Evolutionary conservation across 2,888 invertebrate species (phyloP).

Genomic region (Neoitamus cyanurus): DNA sequence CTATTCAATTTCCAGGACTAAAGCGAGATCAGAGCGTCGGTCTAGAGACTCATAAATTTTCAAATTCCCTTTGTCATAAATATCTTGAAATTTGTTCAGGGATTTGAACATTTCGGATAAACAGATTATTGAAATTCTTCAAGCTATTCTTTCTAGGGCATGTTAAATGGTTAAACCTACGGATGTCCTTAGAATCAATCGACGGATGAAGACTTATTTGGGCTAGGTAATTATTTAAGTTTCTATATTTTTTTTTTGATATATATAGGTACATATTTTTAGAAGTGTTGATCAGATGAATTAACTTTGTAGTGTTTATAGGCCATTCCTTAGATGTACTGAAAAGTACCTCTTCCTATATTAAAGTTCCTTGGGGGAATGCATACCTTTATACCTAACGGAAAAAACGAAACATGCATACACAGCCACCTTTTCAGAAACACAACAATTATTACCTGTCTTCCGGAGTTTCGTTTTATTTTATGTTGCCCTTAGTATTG

Average conservation of each 20-base stretch:
- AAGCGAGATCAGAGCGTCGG: background rate
- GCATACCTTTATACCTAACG: background rate
- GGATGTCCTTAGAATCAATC: background rate
- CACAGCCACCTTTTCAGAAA: background rate
- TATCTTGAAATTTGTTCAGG: background rate
- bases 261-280: background rate
- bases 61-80: background rate
- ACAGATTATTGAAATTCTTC: background rate
- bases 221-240: background rate
- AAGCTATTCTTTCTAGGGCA: background rate
- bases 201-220: background rate
- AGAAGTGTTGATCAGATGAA: background rate
- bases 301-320: background rate
- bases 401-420: background rate
- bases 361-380: background rate
- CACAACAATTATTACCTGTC: background rate
- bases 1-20: background rate
- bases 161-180: background rate
- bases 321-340: background rate
- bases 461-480: background rate
- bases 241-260: background rate
- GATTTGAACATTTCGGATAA: background rate
- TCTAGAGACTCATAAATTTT: background rate
- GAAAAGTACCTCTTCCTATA: background rate
- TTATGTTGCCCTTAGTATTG: background rate